phyloP scores from a whole-genome alignment of 2,797 vertebrate species.

The Anabas testudineus region DNA sequence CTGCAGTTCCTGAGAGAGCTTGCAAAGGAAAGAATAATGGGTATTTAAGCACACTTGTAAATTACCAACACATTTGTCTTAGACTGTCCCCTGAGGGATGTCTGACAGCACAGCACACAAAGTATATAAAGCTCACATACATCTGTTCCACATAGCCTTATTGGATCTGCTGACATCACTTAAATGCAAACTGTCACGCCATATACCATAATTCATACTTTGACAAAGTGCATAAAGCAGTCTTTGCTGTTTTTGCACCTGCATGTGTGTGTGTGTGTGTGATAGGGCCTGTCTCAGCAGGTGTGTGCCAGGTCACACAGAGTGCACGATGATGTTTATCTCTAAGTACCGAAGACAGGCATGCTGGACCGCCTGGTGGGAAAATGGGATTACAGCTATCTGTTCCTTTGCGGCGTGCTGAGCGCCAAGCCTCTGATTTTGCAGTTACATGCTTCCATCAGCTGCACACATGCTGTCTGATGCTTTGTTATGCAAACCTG shows the following conservation, averaged over 20 bases:
- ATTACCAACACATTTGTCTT: constrained; percentile 84
- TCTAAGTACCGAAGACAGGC: constrained; percentile 69
- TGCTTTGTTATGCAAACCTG: constrained; percentile 50
- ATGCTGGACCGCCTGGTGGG: constrained; percentile 71
- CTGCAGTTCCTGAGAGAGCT: constrained; percentile 74
- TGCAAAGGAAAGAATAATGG: constrained; percentile 83
- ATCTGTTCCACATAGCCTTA: constrained; percentile 75
- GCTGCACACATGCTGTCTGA: constrained; percentile 47
- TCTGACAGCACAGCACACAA: constrained; percentile 72
- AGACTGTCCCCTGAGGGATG: constrained; percentile 69
- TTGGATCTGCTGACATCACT: constrained; percentile 78
- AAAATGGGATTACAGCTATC: constrained; percentile 72
- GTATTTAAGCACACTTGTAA: constrained; percentile 85
- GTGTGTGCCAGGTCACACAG: constrained; percentile 73
- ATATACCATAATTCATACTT: constrained; percentile 64
- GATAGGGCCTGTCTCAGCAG: constrained; percentile 67
- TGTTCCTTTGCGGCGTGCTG: constrained; percentile 57
- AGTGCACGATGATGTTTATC: constrained; percentile 77
- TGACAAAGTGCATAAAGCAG: constrained; percentile 68
- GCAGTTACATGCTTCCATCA: constrained; percentile 63
- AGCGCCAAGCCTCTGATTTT: constrained; percentile 51
- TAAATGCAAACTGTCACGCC: constrained; percentile 76
- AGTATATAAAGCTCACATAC: constrained; percentile 77
- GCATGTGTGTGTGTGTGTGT: constrained; percentile 49
- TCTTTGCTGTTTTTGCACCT: constrained; percentile 65